These are phyloP conservation scores for Pterostichus niger DNA, from an alignment of 2,888 invertebrate species.

Conservation along the genomic window DNA sequence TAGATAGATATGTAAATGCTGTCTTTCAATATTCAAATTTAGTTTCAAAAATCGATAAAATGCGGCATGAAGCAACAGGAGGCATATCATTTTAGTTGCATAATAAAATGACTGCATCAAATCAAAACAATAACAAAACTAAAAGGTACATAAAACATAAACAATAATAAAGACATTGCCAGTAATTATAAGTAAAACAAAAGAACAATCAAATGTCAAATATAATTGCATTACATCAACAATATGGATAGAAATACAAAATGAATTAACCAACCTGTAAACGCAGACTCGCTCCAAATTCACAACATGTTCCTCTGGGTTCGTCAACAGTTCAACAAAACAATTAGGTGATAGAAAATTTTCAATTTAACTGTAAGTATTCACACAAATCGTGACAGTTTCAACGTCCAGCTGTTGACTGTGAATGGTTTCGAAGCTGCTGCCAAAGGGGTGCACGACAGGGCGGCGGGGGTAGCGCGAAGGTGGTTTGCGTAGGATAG, in stretches of 20 bases:
- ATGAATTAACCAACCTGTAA: conserved; percentile 53
- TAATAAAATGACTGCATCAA: conserved; percentile 28
- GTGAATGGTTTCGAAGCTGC: conserved; percentile 51
- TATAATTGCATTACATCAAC: conserved; percentile 20
- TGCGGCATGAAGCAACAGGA: conserved; percentile 60
- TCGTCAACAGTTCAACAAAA: conserved; percentile 31
- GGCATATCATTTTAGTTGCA: conserved; percentile 47
- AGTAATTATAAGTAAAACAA: conserved; percentile 34
- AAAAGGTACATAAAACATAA: background rate
- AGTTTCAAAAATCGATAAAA: conserved; percentile 58
- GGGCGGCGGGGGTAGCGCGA: conserved; percentile 42
- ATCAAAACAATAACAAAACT: conserved; percentile 42
- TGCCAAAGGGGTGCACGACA: conserved; percentile 12
- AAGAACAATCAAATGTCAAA: conserved; percentile 38
- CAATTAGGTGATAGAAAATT: conserved; percentile 12
- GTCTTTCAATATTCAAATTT: conserved; percentile 6
- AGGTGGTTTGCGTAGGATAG: conserved; percentile 63
- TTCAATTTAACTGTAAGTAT: background rate
- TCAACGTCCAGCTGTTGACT: conserved; percentile 61
- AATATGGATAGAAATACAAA: conserved; percentile 48
- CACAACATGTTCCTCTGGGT: conserved; percentile 55
- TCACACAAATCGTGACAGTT: conserved; percentile 47
- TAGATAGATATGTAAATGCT: background rate
- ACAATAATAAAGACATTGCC: conserved; percentile 10
- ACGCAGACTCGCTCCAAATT: conserved; percentile 53